Conservation (phyloP, 2,888 invertebrate species). For the Cactoblastis cactorum region DNA sequence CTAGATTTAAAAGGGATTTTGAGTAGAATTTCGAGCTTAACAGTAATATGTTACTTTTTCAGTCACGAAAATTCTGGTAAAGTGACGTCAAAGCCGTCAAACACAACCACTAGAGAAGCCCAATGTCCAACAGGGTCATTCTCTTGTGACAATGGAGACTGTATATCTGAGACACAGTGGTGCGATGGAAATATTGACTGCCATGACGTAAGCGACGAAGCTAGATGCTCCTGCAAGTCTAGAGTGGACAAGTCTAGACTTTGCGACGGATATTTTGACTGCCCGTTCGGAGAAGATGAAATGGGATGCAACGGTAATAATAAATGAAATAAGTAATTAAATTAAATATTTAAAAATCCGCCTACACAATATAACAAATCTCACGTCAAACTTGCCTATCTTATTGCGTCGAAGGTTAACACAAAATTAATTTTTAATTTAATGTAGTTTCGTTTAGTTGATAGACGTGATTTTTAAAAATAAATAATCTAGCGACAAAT, state of each 20-base stretch:
- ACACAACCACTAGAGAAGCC: conserved; percentile 36
- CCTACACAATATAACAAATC: too few species aligned
- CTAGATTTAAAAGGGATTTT: too few species aligned
- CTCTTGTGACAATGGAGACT: conserved; percentile 60
- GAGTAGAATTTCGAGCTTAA: too few species aligned
- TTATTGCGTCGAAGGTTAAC: too few species aligned
- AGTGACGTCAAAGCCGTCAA: conserved; percentile 26
- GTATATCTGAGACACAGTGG: conserved; percentile 79
- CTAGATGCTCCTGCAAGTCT: conserved; percentile 84
- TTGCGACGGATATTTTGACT: conserved; percentile 91
- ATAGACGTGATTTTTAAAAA: too few species aligned
- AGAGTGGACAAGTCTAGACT: conserved; percentile 82
- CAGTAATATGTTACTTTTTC: background rate
- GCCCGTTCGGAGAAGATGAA: conserved; percentile 90
- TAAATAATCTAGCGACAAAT: too few species aligned
- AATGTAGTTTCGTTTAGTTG: too few species aligned
- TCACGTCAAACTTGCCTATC: too few species aligned
- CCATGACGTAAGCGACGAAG: conserved; percentile 88
- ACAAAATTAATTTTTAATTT: too few species aligned
- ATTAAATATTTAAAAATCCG: too few species aligned
- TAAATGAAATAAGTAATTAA: conserved; percentile 26
- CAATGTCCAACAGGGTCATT: conserved; percentile 48
- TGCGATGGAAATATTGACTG: conserved; percentile 89
- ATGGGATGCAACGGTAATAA: conserved; percentile 84
- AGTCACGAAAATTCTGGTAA: conserved; percentile 29